Conservation (phyloP, 2,113 vertebrate genomes). For the Vidua macroura region DNA sequence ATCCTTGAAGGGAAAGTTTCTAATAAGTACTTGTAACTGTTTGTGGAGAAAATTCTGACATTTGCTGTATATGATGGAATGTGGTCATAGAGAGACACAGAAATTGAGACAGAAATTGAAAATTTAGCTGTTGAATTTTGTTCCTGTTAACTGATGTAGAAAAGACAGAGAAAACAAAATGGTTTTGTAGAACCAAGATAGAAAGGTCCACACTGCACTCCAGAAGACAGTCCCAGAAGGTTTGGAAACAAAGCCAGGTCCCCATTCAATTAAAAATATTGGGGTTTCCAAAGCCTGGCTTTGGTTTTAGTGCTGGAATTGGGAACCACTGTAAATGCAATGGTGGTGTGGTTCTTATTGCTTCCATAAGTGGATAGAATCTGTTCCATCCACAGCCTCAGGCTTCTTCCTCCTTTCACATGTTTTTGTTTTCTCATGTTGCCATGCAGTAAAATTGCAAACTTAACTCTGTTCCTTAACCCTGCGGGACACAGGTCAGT, state of each 20-base stretch:
- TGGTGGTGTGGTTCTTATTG: neutral
- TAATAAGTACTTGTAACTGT: neutral
- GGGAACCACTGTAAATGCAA: neutral
- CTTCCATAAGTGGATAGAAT: neutral
- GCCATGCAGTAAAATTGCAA: neutral
- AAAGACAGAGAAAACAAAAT: neutral
- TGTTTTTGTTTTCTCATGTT: neutral
- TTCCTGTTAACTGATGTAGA: neutral
- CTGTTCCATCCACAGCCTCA: conserved; percentile 9
- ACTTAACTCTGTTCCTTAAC: neutral
- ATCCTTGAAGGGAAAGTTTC: neutral
- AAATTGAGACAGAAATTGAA: neutral
- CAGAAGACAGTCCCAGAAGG: neutral
- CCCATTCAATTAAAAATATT: neutral
- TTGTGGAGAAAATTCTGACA: neutral
- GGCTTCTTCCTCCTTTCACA: neutral
- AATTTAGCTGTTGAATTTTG: neutral
- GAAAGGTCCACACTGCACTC: neutral
- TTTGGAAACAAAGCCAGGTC: neutral
- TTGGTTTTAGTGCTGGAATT: conserved; percentile 9
- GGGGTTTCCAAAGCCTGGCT: neutral
- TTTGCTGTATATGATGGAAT: neutral
- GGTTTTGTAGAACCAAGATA: neutral
- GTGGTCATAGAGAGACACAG: neutral
- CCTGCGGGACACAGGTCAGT: neutral